These are phyloP conservation scores for Lynx canadensis DNA, from an alignment of 2,113 vertebrate species.

Conservation along the genomic window DNA sequence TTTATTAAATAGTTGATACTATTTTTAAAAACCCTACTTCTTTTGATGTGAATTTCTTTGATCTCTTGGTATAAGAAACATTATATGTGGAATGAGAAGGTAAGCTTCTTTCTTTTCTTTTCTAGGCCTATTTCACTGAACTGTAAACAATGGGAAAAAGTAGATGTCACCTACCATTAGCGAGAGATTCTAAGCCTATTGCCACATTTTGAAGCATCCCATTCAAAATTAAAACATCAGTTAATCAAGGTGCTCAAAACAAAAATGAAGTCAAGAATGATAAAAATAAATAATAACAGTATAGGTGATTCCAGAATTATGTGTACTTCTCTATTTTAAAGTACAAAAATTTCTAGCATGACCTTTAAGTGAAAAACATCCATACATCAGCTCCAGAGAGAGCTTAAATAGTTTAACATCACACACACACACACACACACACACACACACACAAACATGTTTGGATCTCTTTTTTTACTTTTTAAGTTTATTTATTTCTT, in stretches of 20 bases:
- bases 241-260: neutral
- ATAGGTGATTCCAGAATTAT: neutral
- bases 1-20: neutral
- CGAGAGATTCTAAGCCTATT: neutral
- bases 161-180: neutral
- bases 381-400: neutral
- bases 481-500: neutral
- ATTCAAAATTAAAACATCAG: neutral
- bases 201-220: neutral
- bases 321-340: neutral
- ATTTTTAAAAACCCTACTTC: neutral
- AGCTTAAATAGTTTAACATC: neutral
- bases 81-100: neutral
- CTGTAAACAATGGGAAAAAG: neutral
- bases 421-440: neutral
- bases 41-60: neutral
- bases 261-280: neutral
- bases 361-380: neutral
- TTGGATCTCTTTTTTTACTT: neutral
- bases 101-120: neutral
- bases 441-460: neutral
- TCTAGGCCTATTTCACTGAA: neutral
- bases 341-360: neutral
- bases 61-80: neutral
- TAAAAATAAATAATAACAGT: slow-evolving; percentile 9